Percentiles rank a stretch among this genome's conserved stretches.
phyloP scores from a whole-genome alignment of 2,113 vertebrate genomes.

The Pteronura brasiliensis region DNA sequence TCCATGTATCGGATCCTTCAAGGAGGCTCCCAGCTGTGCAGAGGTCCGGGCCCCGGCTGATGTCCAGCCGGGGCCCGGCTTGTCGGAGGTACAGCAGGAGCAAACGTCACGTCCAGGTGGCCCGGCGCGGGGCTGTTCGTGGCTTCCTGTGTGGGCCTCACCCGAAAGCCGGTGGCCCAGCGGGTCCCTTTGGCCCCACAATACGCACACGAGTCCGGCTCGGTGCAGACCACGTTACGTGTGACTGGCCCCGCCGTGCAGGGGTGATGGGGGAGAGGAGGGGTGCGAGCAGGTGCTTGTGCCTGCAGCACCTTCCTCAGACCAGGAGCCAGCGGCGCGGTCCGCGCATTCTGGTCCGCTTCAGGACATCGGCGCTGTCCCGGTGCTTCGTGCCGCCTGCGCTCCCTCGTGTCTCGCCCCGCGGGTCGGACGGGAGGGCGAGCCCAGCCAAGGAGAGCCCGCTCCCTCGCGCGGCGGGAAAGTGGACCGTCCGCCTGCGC shows the following conservation, averaged over 20 bases:
- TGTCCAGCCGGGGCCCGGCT: not conserved
- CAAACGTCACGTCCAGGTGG: not conserved
- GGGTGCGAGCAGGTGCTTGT: not conserved
- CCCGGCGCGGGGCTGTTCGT: not conserved
- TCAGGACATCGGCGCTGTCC: not conserved
- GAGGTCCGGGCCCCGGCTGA: not conserved
- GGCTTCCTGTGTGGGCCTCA: not conserved
- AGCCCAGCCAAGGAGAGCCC: slow-evolving; percentile 1
- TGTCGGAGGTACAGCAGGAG: not conserved
- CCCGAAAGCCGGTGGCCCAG: no score
- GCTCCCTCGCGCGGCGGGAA: not conserved
- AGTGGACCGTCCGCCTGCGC: slow-evolving; percentile 41
- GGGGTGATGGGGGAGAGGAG: not conserved
- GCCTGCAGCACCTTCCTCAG: not conserved
- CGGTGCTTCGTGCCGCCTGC: not conserved
- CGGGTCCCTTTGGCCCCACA: not conserved
- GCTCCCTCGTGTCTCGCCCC: slow-evolving; percentile 11
- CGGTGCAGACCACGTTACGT: rapidly evolving
- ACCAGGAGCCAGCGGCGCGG: not conserved
- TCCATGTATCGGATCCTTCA: not conserved
- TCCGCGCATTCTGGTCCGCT: not conserved
- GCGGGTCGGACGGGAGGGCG: slow-evolving; percentile 35
- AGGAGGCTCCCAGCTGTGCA: not conserved
- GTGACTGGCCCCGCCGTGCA: not conserved
- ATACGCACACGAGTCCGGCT: not conserved